Evolutionary conservation across 2,797 vertebrate genomes (phyloP).

Genomic region (Crax fasciolata): DNA sequence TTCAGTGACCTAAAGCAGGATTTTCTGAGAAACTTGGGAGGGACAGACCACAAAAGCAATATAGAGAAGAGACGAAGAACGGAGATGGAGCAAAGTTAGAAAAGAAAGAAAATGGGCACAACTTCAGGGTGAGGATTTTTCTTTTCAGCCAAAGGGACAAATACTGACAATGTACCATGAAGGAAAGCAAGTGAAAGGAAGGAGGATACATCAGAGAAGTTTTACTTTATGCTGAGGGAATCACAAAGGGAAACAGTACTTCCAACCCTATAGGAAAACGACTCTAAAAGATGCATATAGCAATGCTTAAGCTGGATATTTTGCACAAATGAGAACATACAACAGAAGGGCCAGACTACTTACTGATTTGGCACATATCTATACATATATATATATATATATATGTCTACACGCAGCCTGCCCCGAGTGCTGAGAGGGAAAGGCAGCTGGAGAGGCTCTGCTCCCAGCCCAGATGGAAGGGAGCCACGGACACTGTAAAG

Average conservation of each 20-base stretch:
- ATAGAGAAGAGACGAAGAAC: neutral
- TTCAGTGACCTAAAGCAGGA: neutral
- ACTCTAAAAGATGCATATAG: conserved; percentile 3
- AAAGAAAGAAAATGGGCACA: neutral
- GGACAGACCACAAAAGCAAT: neutral
- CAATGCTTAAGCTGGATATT: neutral
- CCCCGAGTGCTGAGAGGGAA: neutral
- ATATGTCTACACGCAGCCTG: neutral
- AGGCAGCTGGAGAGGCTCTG: neutral
- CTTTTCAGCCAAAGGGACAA: neutral
- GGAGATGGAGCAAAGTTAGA: neutral
- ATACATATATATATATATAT: conserved; percentile 22
- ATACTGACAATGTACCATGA: neutral
- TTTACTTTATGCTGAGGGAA: neutral
- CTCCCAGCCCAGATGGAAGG: neutral
- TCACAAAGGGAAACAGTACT: neutral
- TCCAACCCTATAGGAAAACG: neutral
- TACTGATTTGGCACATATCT: conserved; percentile 1
- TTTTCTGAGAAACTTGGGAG: conserved; percentile 8
- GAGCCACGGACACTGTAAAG: neutral
- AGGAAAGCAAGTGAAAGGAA: neutral
- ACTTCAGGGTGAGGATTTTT: neutral
- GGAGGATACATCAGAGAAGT: neutral
- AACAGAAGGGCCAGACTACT: neutral
- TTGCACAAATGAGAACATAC: neutral